Evolutionary conservation across 2,888 invertebrate genomes (phyloP), one percentile per base, ranked within the genome.

Genomic region (Meiosimyza decipiens): DNA sequence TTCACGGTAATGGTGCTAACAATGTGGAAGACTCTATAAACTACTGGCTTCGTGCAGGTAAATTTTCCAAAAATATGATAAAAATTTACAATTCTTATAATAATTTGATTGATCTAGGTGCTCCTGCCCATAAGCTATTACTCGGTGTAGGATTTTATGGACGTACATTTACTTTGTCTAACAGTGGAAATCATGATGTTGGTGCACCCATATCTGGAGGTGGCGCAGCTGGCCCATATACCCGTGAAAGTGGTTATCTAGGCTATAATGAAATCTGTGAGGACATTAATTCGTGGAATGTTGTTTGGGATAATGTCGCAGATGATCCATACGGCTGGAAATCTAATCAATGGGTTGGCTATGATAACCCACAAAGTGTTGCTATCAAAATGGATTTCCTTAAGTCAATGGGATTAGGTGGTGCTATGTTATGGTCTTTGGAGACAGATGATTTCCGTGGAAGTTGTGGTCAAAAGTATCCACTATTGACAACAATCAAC

Each of bases 21-120:
- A 96, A 95, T 87, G 91, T 94, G 18, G 94, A 96, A 85, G 94
- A 91, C 83, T 92, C 96, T 0, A 93, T 97, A 40, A 89, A 93
- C 83, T 94, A 95, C 84, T 97, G 96, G 96, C 90, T 95, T 15
- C 88, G 89, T 74, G 89, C 92, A 86, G 96, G 95, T 77, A 62
- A 52, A 73, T 49, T 1, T 9, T 63, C 13, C 18, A 33, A 28
- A 72, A 49, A 52, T 49, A 11, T 3, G 13, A 2, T 50, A 16
- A 40, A 4, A 49, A 47, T 13, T 5, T 15, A 7, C 47, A 9
- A 50, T 28, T 28, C 28, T 2, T 28, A 40, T 40, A 40, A 40
- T 40, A 50, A 40, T 15, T 12, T 62, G 33, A 2, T 7, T 22
- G 13, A 28, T 11, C 15, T 40, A 74, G 91, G 91, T 16, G 90